Evolutionary conservation across 2,113 vertebrate species (phyloP).

Genomic region (Paradisaea rubra): DNA sequence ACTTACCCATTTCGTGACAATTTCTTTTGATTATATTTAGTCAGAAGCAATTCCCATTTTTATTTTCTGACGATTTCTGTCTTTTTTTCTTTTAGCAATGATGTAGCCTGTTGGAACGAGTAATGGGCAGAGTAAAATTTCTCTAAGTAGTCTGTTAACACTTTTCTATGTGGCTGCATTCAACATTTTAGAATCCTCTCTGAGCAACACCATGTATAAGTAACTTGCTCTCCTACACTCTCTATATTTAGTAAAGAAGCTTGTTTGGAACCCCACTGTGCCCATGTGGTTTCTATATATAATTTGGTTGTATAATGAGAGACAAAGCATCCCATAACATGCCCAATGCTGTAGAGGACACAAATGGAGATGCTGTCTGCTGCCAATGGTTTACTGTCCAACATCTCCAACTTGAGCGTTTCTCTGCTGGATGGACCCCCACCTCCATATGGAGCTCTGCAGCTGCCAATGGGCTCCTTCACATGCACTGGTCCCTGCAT

Average conservation of each 20-base stretch:
- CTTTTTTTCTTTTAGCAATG: background rate
- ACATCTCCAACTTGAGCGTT: background rate
- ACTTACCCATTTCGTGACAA: slow-evolving; percentile 14
- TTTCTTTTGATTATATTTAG: slow-evolving; percentile 43
- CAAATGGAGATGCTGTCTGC: slow-evolving; percentile 1
- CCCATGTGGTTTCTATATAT: slow-evolving; percentile 50
- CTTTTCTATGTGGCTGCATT: background rate
- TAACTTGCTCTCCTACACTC: background rate
- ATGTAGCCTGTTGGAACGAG: background rate
- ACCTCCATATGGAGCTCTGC: background rate
- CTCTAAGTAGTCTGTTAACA: background rate
- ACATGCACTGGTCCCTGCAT: background rate
- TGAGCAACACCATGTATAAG: background rate
- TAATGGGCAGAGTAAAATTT: background rate
- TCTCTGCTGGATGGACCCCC: background rate
- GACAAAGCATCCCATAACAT: slow-evolving; percentile 21
- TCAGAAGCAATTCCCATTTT: slow-evolving; percentile 27
- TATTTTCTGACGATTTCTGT: background rate
- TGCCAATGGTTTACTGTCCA: background rate
- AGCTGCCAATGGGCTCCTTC: background rate
- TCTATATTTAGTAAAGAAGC: slow-evolving; percentile 50
- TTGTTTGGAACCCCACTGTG: slow-evolving; percentile 25
- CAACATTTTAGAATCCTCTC: background rate
- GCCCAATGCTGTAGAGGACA: background rate
- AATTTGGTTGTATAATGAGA: slow-evolving; percentile 28